Conservation (phyloP, 2,797 vertebrate species). For the Dryobates pubescens region DNA sequence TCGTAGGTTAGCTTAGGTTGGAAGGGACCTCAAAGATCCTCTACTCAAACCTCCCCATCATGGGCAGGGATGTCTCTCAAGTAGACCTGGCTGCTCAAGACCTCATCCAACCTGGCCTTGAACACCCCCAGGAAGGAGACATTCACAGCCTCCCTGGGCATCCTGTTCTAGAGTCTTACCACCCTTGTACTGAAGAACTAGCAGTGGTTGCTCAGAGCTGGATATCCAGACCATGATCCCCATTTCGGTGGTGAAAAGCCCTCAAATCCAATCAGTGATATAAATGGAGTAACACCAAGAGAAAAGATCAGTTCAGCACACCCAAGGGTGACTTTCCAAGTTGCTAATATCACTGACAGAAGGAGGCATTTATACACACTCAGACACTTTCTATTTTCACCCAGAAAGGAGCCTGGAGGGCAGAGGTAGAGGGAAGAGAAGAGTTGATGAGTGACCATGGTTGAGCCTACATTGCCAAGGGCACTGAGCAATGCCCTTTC, state of each 20-base stretch:
- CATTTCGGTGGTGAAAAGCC: not conserved
- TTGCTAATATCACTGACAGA: not conserved
- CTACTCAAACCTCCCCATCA: too few species aligned
- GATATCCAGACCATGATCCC: not conserved
- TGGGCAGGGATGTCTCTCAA: too few species aligned
- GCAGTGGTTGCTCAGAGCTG: not conserved
- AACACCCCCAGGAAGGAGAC: too few species aligned
- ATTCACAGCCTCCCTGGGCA: too few species aligned
- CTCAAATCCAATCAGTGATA: not conserved
- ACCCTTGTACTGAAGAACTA: not conserved
- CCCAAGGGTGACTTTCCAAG: not conserved
- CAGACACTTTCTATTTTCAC: not conserved
- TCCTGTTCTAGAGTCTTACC: not conserved
- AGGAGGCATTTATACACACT: not conserved
- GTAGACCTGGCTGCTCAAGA: too few species aligned
- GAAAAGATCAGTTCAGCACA: not conserved
- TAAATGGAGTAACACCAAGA: not conserved
- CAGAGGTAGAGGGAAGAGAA: not conserved
- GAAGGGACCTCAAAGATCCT: too few species aligned
- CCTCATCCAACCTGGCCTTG: too few species aligned
- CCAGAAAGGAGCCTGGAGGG: not conserved
- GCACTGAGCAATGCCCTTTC: rapidly evolving
- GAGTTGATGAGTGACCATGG: not conserved
- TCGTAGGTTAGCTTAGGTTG: too few species aligned
- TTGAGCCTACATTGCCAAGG: not conserved